Percentiles rank a stretch among this genome's conserved stretches.
phyloP scores from a whole-genome alignment of 2,888 invertebrate genomes.

The Biston stratarius region DNA sequence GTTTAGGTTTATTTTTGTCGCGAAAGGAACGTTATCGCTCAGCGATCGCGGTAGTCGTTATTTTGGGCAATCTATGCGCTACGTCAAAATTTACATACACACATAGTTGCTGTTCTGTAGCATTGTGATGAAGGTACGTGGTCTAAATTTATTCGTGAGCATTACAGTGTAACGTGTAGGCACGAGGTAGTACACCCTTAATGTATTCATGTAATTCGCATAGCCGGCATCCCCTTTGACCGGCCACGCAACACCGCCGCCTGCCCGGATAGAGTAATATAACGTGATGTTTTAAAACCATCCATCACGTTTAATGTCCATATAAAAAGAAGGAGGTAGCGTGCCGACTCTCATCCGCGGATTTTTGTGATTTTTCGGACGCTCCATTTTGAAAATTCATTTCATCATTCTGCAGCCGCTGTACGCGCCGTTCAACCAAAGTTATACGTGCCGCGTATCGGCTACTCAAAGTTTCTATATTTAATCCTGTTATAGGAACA shows the following conservation, averaged over 20 bases:
- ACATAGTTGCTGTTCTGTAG: conserved; percentile 72
- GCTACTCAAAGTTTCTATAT: conserved; percentile 43
- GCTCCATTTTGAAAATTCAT: conserved; percentile 54
- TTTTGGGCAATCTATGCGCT: conserved; percentile 63
- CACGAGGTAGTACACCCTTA: conserved; percentile 81
- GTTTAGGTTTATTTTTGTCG: conserved; percentile 48
- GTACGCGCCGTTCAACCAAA: conserved; percentile 28
- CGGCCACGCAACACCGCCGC: conserved; percentile 84
- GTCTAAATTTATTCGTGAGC: conserved; percentile 84
- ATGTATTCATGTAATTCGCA: conserved; percentile 87
- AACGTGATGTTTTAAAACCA: conserved; percentile 86
- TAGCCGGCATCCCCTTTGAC: conserved; percentile 86
- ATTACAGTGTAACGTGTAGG: conserved; percentile 84
- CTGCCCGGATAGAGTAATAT: conserved; percentile 83
- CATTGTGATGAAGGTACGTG: conserved; percentile 78
- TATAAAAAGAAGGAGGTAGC: conserved; percentile 80
- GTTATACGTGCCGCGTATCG: conserved; percentile 38
- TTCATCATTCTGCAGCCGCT: conserved; percentile 34
- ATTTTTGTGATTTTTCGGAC: conserved; percentile 63
- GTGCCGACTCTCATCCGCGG: conserved; percentile 65
- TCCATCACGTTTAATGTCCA: conserved; percentile 85
- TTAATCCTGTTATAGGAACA: conserved; percentile 50
- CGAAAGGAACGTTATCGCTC: conserved; percentile 36
- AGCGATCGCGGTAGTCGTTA: conserved; percentile 55
- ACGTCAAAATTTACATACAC: conserved; percentile 75